Conservation (phyloP, 2,113 vertebrate genomes). For the Coreoperca whiteheadi region DNA sequence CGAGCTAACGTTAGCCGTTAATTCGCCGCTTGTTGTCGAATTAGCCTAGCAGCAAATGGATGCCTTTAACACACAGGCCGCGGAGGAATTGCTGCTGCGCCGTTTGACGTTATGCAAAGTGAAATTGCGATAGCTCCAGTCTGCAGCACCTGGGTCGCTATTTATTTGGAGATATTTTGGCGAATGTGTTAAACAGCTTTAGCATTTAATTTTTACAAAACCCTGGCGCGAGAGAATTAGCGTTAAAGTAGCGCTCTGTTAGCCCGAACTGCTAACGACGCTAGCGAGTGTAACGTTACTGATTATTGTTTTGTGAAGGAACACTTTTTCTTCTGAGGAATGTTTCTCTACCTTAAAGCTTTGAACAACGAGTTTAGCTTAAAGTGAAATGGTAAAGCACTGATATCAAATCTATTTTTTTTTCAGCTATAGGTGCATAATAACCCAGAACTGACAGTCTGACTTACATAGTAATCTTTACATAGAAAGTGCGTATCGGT, state of each 20-base stretch:
- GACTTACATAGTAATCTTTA: too few species aligned
- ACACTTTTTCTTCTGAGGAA: background rate
- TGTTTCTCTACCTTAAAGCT: background rate
- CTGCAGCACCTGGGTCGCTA: too few species aligned
- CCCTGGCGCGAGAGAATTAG: background rate
- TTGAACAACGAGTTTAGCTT: background rate
- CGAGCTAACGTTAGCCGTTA: constrained; percentile 66
- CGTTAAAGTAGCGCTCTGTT: constrained; percentile 23
- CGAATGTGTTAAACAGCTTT: background rate
- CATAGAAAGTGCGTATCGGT: background rate
- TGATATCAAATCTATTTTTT: background rate
- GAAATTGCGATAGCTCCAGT: background rate
- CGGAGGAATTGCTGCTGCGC: constrained; percentile 10
- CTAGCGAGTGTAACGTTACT: constrained; percentile 15
- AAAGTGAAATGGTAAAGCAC: background rate
- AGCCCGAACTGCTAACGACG: constrained; percentile 58
- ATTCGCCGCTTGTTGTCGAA: constrained; percentile 64
- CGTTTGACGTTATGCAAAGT: background rate
- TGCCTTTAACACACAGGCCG: constrained; percentile 64
- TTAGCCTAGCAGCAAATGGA: constrained; percentile 75
- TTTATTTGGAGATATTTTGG: too few species aligned
- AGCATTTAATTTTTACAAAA: background rate
- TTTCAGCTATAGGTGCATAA: too few species aligned
- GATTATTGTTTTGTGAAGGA: constrained; percentile 11
- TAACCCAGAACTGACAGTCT: background rate